phyloP scores from a whole-genome alignment of 2,113 vertebrate genomes.

The Percina caprodes region DNA sequence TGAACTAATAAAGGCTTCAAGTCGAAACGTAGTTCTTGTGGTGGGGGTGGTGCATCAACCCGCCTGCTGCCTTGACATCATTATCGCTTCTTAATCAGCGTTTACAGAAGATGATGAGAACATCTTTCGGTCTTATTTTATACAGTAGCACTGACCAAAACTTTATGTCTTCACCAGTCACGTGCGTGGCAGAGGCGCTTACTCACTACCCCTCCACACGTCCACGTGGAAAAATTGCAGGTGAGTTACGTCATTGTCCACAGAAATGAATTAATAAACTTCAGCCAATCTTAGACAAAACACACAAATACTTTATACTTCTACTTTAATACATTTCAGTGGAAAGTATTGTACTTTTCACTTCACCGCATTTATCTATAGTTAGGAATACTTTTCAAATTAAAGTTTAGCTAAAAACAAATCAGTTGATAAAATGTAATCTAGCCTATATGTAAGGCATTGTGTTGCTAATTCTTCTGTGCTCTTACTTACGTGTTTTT shows the following conservation, averaged over 20 bases:
- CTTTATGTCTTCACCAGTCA: neutral
- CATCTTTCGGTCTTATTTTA: slow-evolving; percentile 38
- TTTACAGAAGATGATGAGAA: slow-evolving; percentile 22
- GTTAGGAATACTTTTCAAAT: neutral
- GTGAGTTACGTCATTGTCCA: slow-evolving; percentile 31
- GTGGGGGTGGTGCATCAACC: slow-evolving; percentile 52
- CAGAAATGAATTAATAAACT: slow-evolving; percentile 6
- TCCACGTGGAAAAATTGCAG: slow-evolving; percentile 31
- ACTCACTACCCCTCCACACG: neutral
- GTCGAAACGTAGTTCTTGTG: slow-evolving; percentile 66
- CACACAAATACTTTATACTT: neutral
- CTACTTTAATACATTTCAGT: neutral
- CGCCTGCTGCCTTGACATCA: slow-evolving; percentile 61
- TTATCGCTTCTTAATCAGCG: slow-evolving; percentile 72
- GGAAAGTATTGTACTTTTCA: neutral
- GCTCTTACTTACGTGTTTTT: neutral
- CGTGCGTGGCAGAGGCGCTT: neutral
- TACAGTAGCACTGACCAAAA: neutral
- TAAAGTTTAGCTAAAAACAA: neutral
- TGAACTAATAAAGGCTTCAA: slow-evolving; percentile 81
- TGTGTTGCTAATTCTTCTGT: neutral
- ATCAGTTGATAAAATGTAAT: neutral
- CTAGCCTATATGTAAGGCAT: too few species aligned
- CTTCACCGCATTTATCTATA: neutral
- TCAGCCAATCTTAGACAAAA: slow-evolving; percentile 14